A percentile compares a stretch with the other conserved stretches of the same genome.
Evolutionary conservation across 2,888 invertebrate genomes (phyloP).

Genomic region (Lasiommata megera): DNA sequence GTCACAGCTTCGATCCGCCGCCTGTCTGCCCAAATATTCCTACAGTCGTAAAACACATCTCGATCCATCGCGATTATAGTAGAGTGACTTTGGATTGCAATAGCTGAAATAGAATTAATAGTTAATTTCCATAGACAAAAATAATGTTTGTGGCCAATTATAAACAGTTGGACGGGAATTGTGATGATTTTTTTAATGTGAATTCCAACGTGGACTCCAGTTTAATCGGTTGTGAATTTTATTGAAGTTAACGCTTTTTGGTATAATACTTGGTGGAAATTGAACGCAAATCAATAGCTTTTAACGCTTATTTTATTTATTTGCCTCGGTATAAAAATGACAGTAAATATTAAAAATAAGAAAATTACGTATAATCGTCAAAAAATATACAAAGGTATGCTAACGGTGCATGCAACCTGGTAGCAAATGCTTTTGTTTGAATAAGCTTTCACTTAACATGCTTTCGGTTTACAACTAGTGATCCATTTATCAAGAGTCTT

Average conservation of each 20-base stretch:
- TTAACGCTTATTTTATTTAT: no score
- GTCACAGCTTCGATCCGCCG: slow-evolving; percentile 27
- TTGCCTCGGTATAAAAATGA: no score
- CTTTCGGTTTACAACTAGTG: no score
- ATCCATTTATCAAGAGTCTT: no score
- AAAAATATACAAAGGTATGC: no score
- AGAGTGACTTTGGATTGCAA: slow-evolving; percentile 41
- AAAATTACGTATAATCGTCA: no score
- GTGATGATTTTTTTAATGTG: slow-evolving; percentile 5
- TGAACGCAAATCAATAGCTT: no score
- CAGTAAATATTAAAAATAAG: no score
- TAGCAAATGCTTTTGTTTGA: no score
- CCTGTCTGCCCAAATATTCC: slow-evolving; percentile 11
- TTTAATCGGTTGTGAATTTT: slow-evolving; percentile 11
- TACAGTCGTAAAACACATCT: slow-evolving; percentile 3
- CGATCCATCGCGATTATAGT: slow-evolving; percentile 39
- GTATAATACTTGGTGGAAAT: no score
- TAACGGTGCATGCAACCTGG: no score
- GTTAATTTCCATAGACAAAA: background rate
- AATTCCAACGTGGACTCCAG: slow-evolving; percentile 1
- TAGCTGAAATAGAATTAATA: slow-evolving; percentile 14
- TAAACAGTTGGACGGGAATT: slow-evolving; percentile 5
- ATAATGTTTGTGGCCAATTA: slow-evolving; percentile 9
- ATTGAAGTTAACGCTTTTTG: background rate
- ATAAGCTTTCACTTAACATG: no score